Evolutionary conservation across 2,888 invertebrate species (phyloP).

Genomic region (Belgica antarctica): DNA sequence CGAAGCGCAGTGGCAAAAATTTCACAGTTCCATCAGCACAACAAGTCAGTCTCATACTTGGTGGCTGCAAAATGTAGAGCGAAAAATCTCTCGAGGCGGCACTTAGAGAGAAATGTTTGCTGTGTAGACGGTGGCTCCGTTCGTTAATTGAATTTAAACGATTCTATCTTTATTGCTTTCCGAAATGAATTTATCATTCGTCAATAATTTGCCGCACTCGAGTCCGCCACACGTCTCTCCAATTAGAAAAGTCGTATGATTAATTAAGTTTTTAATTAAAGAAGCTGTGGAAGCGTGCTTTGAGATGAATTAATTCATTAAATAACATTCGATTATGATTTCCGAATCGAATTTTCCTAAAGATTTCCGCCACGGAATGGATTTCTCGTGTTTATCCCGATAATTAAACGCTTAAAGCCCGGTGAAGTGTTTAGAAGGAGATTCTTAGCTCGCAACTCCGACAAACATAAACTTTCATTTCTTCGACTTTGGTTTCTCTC

Average conservation of each 20-base stretch:
- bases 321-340: neutral
- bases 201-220: neutral
- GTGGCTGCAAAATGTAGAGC: no score
- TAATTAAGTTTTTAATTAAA: conserved; percentile 41
- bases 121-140: no score
- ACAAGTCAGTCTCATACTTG: no score
- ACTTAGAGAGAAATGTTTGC: no score
- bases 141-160: no score
- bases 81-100: no score
- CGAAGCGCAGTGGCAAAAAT: no score
- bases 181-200: neutral
- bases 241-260: conserved; percentile 32
- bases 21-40: no score
- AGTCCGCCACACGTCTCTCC: no score
- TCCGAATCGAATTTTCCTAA: conserved; percentile 8
- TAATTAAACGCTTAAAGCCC: conserved; percentile 22
- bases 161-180: no score
- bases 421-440: neutral
- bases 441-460: neutral
- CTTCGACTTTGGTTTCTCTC: neutral
- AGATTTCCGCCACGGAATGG: conserved; percentile 18
- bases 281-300: neutral
- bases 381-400: conserved; percentile 18
- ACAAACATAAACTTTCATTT: conserved; percentile 13
- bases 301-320: no score